A percentile compares a stretch with the other conserved stretches of the same genome.
Conservation (phyloP, 2,113 vertebrate species). For the Nothoprocta pentlandii region DNA sequence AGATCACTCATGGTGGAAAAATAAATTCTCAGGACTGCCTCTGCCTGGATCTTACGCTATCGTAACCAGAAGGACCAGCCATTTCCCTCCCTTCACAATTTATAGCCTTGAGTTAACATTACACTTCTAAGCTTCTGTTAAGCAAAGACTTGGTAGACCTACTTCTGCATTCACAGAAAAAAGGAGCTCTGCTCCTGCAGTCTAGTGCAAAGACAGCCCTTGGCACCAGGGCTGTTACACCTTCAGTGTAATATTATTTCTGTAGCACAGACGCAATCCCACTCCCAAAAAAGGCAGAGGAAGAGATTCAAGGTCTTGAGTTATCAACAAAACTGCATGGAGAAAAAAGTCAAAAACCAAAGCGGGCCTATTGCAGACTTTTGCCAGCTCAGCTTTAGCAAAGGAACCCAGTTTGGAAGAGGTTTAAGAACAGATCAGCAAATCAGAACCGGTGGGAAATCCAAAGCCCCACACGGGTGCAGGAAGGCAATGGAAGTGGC, state of each 20-base stretch:
- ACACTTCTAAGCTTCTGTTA: neutral
- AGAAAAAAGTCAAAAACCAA: neutral
- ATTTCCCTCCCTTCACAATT: neutral
- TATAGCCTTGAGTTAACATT: neutral
- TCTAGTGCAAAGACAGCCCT: neutral
- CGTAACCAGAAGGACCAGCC: neutral
- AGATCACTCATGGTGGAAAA: neutral
- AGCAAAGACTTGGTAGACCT: neutral
- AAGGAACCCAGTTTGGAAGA: neutral
- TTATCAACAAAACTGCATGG: neutral
- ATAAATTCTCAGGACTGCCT: neutral
- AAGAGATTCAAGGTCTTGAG: neutral
- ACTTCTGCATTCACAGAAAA: neutral
- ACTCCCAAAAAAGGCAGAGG: neutral
- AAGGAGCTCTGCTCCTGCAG: neutral
- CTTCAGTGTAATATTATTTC: neutral
- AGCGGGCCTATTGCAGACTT: neutral
- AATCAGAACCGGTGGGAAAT: neutral
- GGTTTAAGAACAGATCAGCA: neutral
- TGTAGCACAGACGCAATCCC: neutral
- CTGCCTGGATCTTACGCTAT: neutral
- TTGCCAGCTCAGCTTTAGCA: neutral
- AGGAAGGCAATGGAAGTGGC: neutral
- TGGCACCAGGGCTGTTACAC: neutral
- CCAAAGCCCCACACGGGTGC: neutral